These are phyloP conservation scores for Eufriesea mexicana DNA, from an alignment of 1,140 invertebrate species.

Conservation along the genomic window DNA sequence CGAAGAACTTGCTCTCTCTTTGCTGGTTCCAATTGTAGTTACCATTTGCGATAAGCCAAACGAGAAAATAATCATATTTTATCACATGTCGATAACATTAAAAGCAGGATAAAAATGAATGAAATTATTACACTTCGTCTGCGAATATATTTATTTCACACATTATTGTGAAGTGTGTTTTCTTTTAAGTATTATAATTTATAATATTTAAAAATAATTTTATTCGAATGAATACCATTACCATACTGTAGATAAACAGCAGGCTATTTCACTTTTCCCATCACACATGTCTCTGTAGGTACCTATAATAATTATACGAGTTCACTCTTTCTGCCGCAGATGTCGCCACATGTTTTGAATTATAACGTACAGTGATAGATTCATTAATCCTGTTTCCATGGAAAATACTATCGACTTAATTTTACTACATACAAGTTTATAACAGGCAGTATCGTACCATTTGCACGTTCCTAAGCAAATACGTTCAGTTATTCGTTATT, in stretches of 20 bases:
- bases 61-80: no score
- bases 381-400: not conserved
- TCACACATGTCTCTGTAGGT: no score
- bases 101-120: not conserved
- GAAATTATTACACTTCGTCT: no score
- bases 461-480: not conserved
- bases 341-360: not conserved
- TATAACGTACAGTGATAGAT: not conserved
- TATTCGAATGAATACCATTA: no score
- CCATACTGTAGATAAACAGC: no score
- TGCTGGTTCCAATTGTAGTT: no score
- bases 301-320: no score
- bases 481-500: no score
- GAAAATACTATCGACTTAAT: conserved; percentile 24
- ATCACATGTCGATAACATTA: not conserved
- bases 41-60: no score
- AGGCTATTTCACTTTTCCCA: no score
- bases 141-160: not conserved
- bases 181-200: not conserved
- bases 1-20: no score
- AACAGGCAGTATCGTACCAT: not conserved
- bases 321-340: not conserved
- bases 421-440: not conserved
- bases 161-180: not conserved
- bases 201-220: not conserved